phyloP scores from a whole-genome alignment of 2,797 vertebrate species.

The Dermochelys coriacea region DNA sequence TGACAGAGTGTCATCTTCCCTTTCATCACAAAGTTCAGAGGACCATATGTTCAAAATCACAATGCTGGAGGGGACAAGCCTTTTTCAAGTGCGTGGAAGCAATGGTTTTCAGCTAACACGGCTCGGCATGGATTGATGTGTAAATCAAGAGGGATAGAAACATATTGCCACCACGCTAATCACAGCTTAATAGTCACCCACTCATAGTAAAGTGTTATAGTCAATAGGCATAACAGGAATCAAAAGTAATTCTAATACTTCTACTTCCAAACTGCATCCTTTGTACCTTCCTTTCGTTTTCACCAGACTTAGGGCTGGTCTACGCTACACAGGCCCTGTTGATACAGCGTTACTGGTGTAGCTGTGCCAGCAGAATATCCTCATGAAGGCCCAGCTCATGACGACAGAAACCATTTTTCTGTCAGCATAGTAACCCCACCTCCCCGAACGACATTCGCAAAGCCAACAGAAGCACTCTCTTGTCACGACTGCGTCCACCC shows the following conservation, averaged over 20 bases:
- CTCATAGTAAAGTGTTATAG: not conserved
- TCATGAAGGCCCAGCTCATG: not conserved
- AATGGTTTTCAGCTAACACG: not conserved
- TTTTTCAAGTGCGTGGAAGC: not conserved
- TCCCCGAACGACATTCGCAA: not conserved
- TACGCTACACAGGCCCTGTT: too few relatives aligned
- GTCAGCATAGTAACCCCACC: not conserved
- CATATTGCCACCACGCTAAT: not conserved
- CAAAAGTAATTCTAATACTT: not conserved
- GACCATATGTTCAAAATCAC: not conserved
- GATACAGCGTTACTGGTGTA: not conserved
- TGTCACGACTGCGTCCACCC: not conserved
- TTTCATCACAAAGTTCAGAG: not conserved
- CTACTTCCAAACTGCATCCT: rapidly evolving
- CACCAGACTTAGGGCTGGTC: not conserved
- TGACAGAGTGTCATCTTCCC: not conserved
- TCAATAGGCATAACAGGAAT: not conserved
- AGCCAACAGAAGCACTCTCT: not conserved
- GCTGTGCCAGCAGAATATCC: not conserved
- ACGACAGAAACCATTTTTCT: not conserved
- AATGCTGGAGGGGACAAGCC: not conserved
- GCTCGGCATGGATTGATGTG: too few relatives aligned
- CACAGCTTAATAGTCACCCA: not conserved
- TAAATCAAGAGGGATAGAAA: not conserved
- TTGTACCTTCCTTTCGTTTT: not conserved